Evolutionary conservation across 2,888 invertebrate species (phyloP).

Genomic region (Antheraea assamensis): DNA sequence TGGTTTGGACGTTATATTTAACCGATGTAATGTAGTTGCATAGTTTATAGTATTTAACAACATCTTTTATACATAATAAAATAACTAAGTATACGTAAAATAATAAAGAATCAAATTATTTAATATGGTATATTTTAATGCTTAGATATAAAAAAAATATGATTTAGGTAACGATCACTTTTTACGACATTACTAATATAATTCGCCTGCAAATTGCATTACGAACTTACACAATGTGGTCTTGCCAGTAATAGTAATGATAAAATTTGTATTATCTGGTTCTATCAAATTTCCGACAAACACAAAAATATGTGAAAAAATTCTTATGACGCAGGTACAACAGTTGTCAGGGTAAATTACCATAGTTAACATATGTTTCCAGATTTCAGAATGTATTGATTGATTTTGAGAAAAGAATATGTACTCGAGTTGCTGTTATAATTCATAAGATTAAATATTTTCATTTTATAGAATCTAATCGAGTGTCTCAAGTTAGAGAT

Average conservation of each 20-base stretch:
- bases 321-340: background rate
- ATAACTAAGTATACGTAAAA: background rate
- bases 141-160: background rate
- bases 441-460: no score
- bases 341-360: background rate
- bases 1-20: background rate
- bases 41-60: no score
- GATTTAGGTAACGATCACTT: conserved; percentile 20
- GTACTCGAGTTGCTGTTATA: no score
- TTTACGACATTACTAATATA: conserved; percentile 57
- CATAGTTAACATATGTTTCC: background rate
- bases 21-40: no score
- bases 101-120: no score
- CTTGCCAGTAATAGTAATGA: conserved; percentile 50
- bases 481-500: no score
- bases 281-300: conserved; percentile 12
- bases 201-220: conserved; percentile 63
- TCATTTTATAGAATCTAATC: no score
- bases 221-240: conserved; percentile 53
- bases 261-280: no score
- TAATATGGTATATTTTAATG: background rate
- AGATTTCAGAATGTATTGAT: no score
- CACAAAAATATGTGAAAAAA: conserved; percentile 13
- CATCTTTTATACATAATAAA: no score
- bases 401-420: no score